Base-by-base conservation (phyloP, 2,888 invertebrate genomes). In the Ormyrus nitidulus region DNA sequence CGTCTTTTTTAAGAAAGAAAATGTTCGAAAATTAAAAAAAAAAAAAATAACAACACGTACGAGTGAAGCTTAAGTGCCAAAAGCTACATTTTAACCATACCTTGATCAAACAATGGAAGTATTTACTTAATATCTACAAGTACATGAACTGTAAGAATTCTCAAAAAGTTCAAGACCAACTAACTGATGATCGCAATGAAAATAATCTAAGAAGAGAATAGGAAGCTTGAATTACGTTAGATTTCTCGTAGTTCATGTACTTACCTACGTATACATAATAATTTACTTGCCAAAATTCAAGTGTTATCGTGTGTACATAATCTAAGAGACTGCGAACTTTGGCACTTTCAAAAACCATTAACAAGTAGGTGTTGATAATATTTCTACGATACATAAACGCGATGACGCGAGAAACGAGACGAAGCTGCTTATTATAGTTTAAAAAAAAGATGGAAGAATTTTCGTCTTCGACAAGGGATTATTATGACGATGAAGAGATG, bases 31-130 rank as follows among this genome's bases (percentile, higher is more conserved):
- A 72, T 59, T 53, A 66, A 71, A 49, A 77, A 62, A 6, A 44
- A 58, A 61, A 44, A 58, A 61, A 34, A 48, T n/a, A 56, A 59
- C 13, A 61, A 70, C 54, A 74, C 49, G 62, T 62, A 72, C 56
- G 73, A 78, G 72, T 78, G 75, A 80, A 82, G 78, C 71, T 80
- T 80, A 82, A 82, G 82, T 80, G 82, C 80, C 82, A 82, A 82
- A 74, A 71, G 74, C 74, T 68, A 78, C 68, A 19, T 72, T 78
- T 59, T 71, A 80, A 80, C 69, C 72, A 74, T 74, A 80, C 70
- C 72, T 82, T 79, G 71, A 82, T 72, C 82, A 82, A 82, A 82
- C 78, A 80, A 82, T 82, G 80, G 80, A 82, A 82, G 80, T 82
- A 82, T 80, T 69, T 82, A 80, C 75, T 78, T 80, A 80, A 80